These are phyloP conservation scores for Cataglyphis livida DNA, from an alignment of 2,888 invertebrate genomes.

Conservation along the genomic window DNA sequence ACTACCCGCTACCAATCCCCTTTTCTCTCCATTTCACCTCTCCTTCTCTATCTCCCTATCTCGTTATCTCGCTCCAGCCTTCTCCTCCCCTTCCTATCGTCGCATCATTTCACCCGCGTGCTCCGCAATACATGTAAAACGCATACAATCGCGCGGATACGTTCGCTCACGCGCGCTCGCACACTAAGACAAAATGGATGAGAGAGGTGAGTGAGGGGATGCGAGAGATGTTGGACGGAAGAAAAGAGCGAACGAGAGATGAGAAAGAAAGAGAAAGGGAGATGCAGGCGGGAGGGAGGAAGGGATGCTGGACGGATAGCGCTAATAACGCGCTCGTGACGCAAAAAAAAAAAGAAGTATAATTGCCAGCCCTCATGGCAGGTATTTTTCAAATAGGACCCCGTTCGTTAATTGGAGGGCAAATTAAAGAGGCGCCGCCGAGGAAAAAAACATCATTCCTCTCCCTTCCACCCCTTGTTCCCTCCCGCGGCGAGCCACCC, in stretches of 20 bases:
- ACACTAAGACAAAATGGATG: conserved; percentile 49
- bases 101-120: conserved; percentile 52
- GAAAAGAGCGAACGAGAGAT: conserved; percentile 41
- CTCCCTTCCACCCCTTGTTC: conserved; percentile 56
- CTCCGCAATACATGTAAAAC: conserved; percentile 63
- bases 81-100: conserved; percentile 2
- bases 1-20: conserved; percentile 39
- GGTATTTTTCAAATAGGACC: conserved; percentile 78
- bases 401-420: conserved; percentile 80
- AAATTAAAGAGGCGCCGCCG: conserved; percentile 79
- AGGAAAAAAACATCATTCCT: conserved; percentile 75
- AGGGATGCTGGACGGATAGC: conserved; percentile 75
- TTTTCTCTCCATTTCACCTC: conserved; percentile 42
- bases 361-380: conserved; percentile 79
- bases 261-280: conserved; percentile 48
- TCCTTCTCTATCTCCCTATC: conserved; percentile 56
- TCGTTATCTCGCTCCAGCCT: conserved; percentile 54
- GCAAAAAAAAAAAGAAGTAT: conserved; percentile 77
- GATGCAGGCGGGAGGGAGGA: conserved; percentile 54
- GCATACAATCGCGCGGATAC: conserved; percentile 57
- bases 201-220: conserved; percentile 28
- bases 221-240: conserved; percentile 54
- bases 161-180: conserved; percentile 36
- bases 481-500: conserved; percentile 63
- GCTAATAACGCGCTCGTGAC: conserved; percentile 80